phyloP scores from a whole-genome alignment of 2,888 invertebrate genomes.

The Aphidoletes aphidimyza region DNA sequence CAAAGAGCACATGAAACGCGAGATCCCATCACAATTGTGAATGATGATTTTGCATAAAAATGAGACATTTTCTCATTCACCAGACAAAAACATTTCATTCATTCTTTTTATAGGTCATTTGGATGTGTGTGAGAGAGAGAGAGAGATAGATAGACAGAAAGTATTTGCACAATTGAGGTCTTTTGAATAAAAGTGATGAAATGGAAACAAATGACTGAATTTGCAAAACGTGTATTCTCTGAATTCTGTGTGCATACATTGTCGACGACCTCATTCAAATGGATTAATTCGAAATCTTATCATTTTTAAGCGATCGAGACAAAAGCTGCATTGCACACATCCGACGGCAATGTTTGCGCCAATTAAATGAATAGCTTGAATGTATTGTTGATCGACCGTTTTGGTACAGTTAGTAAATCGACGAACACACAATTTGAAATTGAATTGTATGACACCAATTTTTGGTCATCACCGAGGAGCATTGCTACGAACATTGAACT shows the following conservation, averaged over 20 bases:
- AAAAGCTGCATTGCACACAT: background rate
- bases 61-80: background rate
- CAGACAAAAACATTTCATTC: conserved; percentile 13
- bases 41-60: conserved; percentile 43
- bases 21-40: background rate
- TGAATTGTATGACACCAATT: background rate
- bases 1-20: no score
- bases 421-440: no score
- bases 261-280: conserved; percentile 19
- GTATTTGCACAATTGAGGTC: no score
- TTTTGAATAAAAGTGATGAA: background rate
- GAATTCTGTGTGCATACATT: background rate
- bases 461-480: background rate
- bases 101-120: background rate
- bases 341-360: background rate
- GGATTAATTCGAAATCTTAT: conserved; percentile 38
- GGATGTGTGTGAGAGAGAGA: no score
- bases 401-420: background rate
- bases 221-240: background rate
- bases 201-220: conserved; percentile 3
- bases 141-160: no score
- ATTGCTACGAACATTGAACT: no score
- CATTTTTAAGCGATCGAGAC: background rate
- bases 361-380: conserved; percentile 10
- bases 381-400: background rate